Conservation (phyloP, 2,113 vertebrate genomes). For the Eulemur rufifrons region DNA sequence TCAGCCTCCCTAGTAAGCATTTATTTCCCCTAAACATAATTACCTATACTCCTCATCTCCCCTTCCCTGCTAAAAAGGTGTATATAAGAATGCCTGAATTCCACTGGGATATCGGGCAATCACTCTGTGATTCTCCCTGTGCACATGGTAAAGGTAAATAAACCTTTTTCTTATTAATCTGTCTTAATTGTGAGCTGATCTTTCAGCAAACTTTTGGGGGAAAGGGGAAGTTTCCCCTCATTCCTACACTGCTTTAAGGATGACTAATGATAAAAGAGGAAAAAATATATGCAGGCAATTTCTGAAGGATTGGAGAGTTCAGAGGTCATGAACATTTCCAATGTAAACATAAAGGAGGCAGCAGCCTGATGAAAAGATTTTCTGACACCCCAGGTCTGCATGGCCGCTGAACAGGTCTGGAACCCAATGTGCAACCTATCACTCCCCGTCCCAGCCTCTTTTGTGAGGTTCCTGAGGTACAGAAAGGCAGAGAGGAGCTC, state of each 20-base stretch:
- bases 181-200: too few species aligned
- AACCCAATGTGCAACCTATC: background rate
- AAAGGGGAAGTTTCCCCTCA: too few species aligned
- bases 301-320: background rate
- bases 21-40: too few species aligned
- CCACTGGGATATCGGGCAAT: too few species aligned
- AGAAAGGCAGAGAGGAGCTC: background rate
- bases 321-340: background rate
- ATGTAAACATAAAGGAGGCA: background rate
- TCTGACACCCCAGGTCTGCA: background rate
- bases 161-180: too few species aligned
- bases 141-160: too few species aligned
- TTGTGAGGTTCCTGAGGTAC: background rate
- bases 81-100: too few species aligned
- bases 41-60: too few species aligned
- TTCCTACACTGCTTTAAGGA: background rate
- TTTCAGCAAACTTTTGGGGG: too few species aligned
- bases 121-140: too few species aligned
- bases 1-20: too few species aligned
- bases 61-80: too few species aligned
- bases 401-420: rapidly evolving
- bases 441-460: background rate
- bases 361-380: background rate
- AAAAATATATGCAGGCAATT: background rate
- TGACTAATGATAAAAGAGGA: background rate